These are phyloP conservation scores for Seriola dumerili DNA, from an alignment of 2,113 vertebrate genomes.

Conservation along the genomic window DNA sequence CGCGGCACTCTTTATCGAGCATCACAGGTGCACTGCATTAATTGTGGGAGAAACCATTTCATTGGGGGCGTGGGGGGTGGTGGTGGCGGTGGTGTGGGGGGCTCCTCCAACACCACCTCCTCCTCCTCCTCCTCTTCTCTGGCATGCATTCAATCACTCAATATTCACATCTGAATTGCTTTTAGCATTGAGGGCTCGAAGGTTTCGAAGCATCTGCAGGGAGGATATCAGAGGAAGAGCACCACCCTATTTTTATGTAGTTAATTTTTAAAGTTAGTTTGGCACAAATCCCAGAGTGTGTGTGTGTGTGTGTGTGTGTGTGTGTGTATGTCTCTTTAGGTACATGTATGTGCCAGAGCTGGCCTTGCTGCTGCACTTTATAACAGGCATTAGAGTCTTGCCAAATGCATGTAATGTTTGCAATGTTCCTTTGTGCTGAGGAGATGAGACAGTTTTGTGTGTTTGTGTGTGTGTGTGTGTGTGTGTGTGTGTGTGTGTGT, in stretches of 20 bases:
- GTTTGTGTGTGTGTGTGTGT: slow-evolving; percentile 37
- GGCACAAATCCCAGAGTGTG: slow-evolving; percentile 65
- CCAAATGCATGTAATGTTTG: slow-evolving; percentile 56
- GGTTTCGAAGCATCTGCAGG: slow-evolving; percentile 79
- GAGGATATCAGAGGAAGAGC: slow-evolving; percentile 77
- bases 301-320: slow-evolving; percentile 33
- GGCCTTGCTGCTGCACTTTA: slow-evolving; percentile 46
- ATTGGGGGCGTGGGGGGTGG: slow-evolving; percentile 43
- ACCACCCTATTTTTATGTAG: slow-evolving; percentile 75
- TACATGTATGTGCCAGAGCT: slow-evolving; percentile 39
- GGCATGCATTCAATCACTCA: slow-evolving; percentile 83
- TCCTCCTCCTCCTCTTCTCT: slow-evolving; percentile 68
- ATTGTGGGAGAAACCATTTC: slow-evolving; percentile 88
- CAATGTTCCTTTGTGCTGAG: slow-evolving; percentile 49
- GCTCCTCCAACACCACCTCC: slow-evolving; percentile 47
- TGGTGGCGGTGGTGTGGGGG: slow-evolving; percentile 49
- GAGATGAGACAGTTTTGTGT: slow-evolving; percentile 18
- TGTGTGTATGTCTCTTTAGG: slow-evolving; percentile 39
- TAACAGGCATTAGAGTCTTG: slow-evolving; percentile 39
- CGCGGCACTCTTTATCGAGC: slow-evolving; percentile 87
- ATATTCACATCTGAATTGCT: slow-evolving; percentile 83
- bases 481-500: slow-evolving; percentile 7
- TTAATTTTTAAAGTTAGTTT: slow-evolving; percentile 76
- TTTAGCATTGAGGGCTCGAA: slow-evolving; percentile 77
- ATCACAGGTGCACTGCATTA: slow-evolving; percentile 89